Conservation (phyloP, 2,888 invertebrate genomes). For the Acronicta alni region DNA sequence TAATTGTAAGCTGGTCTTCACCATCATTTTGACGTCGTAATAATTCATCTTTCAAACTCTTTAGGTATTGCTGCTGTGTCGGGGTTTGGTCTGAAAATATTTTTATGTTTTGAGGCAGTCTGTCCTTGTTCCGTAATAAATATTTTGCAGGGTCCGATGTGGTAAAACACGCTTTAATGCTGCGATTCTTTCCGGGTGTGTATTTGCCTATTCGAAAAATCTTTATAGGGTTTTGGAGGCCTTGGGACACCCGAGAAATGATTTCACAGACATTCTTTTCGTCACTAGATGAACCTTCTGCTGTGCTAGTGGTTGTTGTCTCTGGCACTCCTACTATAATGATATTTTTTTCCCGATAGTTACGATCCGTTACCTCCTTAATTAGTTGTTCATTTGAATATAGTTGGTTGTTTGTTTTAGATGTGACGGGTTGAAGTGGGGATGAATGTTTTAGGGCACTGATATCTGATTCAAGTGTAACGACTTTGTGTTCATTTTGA, state of each 20-base stretch:
- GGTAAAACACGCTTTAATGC: constrained; percentile 7
- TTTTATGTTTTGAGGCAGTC: background rate
- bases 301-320: background rate
- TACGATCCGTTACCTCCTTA: constrained; percentile 9
- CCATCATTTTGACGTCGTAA: constrained; percentile 7
- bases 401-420: constrained; percentile 6
- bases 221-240: constrained; percentile 8
- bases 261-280: constrained; percentile 4
- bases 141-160: constrained; percentile 8
- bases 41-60: constrained; percentile 4
- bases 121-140: constrained; percentile 2
- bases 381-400: constrained; percentile 8
- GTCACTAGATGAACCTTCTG: background rate
- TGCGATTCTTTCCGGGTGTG: constrained; percentile 8
- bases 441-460: constrained; percentile 1
- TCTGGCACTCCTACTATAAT: constrained; percentile 3
- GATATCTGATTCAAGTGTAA: constrained; percentile 9
- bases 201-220: constrained; percentile 12
- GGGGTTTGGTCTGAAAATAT: too few species aligned
- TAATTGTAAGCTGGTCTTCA: constrained; percentile 8
- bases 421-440: background rate
- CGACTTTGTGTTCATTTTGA: constrained; percentile 6
- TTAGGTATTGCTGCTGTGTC: constrained; percentile 6
- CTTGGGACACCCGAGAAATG: constrained; percentile 2
- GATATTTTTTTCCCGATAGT: constrained; percentile 4